Base-by-base conservation (phyloP, 2,113 vertebrate genomes). In the Hassar affinis region DNA sequence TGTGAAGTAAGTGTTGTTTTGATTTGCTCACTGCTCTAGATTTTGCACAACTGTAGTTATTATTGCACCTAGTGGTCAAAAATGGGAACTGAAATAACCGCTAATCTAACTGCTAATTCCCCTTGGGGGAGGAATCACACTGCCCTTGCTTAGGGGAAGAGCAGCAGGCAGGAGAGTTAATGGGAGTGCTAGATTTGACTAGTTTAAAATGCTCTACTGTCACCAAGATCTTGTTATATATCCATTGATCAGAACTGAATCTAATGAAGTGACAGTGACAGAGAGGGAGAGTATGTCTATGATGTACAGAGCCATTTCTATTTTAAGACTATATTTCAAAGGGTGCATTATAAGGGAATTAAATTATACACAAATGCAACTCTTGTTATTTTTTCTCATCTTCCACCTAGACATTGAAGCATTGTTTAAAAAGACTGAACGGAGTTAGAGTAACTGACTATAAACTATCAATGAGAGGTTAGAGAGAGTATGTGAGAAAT, bases 401-500 rank as follows among this genome's bases (percentile, higher is more conserved):
- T 77, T 75, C 52, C n/a, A 78, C 54, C 9, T 51, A 72, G 45
- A 33, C 9, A 35, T 35, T 76, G 79, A 30, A 25, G 20, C 66
- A 61, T 18, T 80, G 33, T 33, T 80, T 38, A 54, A 87, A 68
- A 76, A 62, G 51, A 35, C 45, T 42, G 69, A 80, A 68, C 30
- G 66, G 79, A 78, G 71, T 84, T 81, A 81, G 56, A 81, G 14
- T 80, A 64, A 86, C 85, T 84, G 89, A 90, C 91, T 91, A 91
- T 91, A 89, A 91, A 91, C 91, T 91, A 92, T 91, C 92, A 90
- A 88, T 88, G 84, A 86, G 84, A 84, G 86, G 79, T 85, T 88
- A 90, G 89, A 87, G 89, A 89, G 90, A 89, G 84, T 30, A 17
- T 86, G 83, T 90, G 85, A 79, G 88, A 88, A 93, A 93, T 92